Evolutionary conservation across 2,888 invertebrate species (phyloP).

Genomic region (Agriotes lineatus): DNA sequence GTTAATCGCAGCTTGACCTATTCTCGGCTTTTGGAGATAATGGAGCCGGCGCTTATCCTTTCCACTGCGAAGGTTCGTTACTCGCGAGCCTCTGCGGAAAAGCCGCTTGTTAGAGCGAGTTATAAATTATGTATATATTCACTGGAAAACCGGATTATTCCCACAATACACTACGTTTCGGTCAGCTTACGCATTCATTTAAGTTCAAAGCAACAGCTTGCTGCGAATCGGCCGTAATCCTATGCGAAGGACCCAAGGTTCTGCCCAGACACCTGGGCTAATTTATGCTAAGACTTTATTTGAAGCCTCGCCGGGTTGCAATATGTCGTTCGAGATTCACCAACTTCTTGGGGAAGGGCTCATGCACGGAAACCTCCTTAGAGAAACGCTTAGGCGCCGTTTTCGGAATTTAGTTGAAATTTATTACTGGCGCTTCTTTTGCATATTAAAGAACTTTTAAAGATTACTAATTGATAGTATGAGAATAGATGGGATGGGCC

Average conservation of each 20-base stretch:
- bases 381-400: no score
- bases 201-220: slow-evolving; percentile 10
- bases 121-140: slow-evolving; percentile 14
- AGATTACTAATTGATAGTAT: no score
- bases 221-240: slow-evolving; percentile 3
- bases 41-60: slow-evolving; percentile 19
- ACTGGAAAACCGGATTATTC: slow-evolving; percentile 13
- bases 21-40: slow-evolving; percentile 17
- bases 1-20: slow-evolving; percentile 31
- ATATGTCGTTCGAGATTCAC: no score
- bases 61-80: slow-evolving; percentile 16
- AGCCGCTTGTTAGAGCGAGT: background rate
- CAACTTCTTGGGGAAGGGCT: no score
- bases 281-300: background rate
- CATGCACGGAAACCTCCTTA: no score
- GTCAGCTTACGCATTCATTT: slow-evolving; percentile 11
- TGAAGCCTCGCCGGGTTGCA: background rate
- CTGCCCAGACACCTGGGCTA: background rate
- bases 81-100: background rate
- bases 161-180: slow-evolving; percentile 6
- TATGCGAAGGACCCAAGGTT: no score
- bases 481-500: no score
- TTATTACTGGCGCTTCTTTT: no score
- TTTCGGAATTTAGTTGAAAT: no score
- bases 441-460: no score